Evolutionary conservation across 1,140 invertebrate genomes (phyloP), one percentile per base, ranked within the genome.

Genomic region (Magallana gigas): DNA sequence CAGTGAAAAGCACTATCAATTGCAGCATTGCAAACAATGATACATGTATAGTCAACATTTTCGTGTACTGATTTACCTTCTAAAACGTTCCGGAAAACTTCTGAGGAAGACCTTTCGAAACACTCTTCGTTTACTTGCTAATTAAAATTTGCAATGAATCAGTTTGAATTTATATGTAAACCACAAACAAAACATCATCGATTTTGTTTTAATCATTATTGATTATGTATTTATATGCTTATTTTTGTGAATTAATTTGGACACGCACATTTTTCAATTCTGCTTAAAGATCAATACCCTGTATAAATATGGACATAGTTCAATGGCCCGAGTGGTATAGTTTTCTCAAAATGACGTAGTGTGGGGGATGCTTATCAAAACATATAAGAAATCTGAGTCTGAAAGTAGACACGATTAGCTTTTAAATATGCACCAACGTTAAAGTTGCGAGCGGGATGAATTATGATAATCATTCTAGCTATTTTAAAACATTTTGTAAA

Each of bases 241-340:
- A 36, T 29, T 29, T 48, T 76, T 76, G 6, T 76, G 14, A 76
- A 76, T 76, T 9, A 76, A 76, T 76, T 76, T 76, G 68, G 68
- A 76, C 68, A 76, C 68, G 23, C 68, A 11, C 68, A 76, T 36
- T 76, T 76, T 76, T 76, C 68, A 76, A 76, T 36, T 7, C 36
- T 29, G 68, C 12, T 8, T 29, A 36, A 12, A 29, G 36, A 76
- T 76, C 68, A 76, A 76, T 76, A 48, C 11, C 23, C 18, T 36
- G 18, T 29, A 76, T 23, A 29, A 76, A 76, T 76, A 29, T 76
- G 68, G 68, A 76, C 64, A 12, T 14, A 16, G 11, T 64, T n/a
- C 3, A 68, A 23, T 23, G 68, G 9, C 7, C 23, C 36, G 14
- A 29, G 1, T 76, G 36, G 23, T 29, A 12, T 76, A 29, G 29